A percentile compares a stretch with the other conserved stretches of the same genome.
Conservation (phyloP, 2,113 vertebrate species). For the cattle (Bos taurus) region ARS-UCD2.0 NC_037329.1:133289001-133289500, state of each 20-base stretch:
- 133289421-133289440: not conserved
- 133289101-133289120: not conserved
- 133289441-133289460: not conserved
- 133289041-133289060: not conserved
- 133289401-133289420: not conserved
- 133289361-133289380: accelerated
- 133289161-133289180: not conserved
- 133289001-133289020: no score
- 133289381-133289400: accelerated
- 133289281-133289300: not conserved
- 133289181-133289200: accelerated
- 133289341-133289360: not conserved
- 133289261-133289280: not conserved
- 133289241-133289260: not conserved
- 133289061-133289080: not conserved
- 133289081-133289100: not conserved
- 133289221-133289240: accelerated
- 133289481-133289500: not conserved
- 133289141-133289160: accelerated
- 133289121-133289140: not conserved
- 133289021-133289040: not conserved
- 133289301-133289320: accelerated
- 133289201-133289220: not conserved
- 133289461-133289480: not conserved
- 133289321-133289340: not conserved